Evolutionary conservation across 2,888 invertebrate genomes (phyloP), one percentile per base, ranked within the genome.

Genomic region (Drosophila differens): DNA sequence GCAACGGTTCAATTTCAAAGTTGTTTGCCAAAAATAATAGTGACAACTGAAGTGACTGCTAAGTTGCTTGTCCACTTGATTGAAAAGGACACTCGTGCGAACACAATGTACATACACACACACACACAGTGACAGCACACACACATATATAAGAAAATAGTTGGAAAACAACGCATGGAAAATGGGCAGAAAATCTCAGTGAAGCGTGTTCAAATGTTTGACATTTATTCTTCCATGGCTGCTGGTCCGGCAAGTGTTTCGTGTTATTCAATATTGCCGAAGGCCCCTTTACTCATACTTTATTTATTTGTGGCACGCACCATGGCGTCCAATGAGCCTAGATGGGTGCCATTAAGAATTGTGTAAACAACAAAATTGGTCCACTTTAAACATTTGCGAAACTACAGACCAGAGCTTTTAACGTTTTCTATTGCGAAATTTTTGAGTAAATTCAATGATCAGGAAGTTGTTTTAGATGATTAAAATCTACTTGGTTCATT

Each of bases 51-150:
- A 79, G 70, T 74, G 77, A 69, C 76, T 67, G 76, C 75, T 64
- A 69, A 81, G 83, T 87, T 81, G 74, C 57, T 76, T 78, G 81
- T 75, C 88, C 88, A 90, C 78, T 87, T 89, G 81, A 88, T 79
- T 85, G 79, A 80, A 85, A 85, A 57, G 69, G 74, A 85, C 75
- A 85, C 84, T 85, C 89, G 70, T 79, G 83, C 85, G 83, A 69
- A 80, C 70, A 64, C 55, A 61, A 57, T 28, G 57, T 32, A 57
- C 49, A 62, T n/a, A 57, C 35, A n/a, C 19, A 44, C 41, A 57
- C 55, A 61, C 55, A 68, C 58, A 63, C 41, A 28, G 28, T 28
- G 0, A 70, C 63, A 64, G 65, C 37, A 62, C 47, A 33, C 28
- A 32, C 30, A 47, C 7, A 70, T 32, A 47, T 59, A 37, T 39